These are phyloP conservation scores for Epinotia brunnichana DNA, from an alignment of 2,888 invertebrate species.

Conservation along the genomic window DNA sequence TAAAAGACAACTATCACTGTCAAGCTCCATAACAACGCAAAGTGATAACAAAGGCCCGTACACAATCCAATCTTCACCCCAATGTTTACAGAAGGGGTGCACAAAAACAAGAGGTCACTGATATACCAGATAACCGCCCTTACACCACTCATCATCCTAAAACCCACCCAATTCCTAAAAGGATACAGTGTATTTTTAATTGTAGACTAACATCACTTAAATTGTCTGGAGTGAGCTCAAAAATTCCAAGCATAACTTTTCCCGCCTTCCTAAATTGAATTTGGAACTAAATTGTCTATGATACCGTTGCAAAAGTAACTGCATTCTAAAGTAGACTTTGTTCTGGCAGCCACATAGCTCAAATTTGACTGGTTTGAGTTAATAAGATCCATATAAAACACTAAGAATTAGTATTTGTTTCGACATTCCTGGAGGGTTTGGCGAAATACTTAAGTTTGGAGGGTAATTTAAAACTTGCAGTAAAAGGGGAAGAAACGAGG, in stretches of 20 bases:
- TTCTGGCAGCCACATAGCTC: neutral
- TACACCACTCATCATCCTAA: neutral
- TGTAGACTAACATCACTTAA: neutral
- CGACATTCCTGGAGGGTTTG: conserved; percentile 30
- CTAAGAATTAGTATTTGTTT: conserved; percentile 23
- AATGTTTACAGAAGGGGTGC: conserved; percentile 39
- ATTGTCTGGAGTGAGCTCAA: conserved; percentile 25
- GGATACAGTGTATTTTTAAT: neutral
- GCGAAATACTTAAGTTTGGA: conserved; percentile 15
- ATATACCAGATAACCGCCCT: conserved; percentile 35
- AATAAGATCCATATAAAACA: conserved; percentile 35
- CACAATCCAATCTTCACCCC: conserved; percentile 35
- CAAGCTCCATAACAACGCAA: conserved; percentile 11
- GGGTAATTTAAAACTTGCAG: conserved; percentile 18
- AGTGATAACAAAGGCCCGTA: conserved; percentile 32
- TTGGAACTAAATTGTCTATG: conserved; percentile 41
- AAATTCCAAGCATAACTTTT: conserved; percentile 44
- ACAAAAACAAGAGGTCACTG: conserved; percentile 44
- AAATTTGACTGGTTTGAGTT: neutral
- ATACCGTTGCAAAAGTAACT: conserved; percentile 21
- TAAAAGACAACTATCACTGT: conserved; percentile 17
- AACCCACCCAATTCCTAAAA: neutral
- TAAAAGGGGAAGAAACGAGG: neutral
- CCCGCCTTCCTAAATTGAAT: conserved; percentile 44
- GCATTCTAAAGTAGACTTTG: conserved; percentile 1